phyloP scores from a whole-genome alignment of 2,888 invertebrate species.

The Caenorhabditis afra region DNA sequence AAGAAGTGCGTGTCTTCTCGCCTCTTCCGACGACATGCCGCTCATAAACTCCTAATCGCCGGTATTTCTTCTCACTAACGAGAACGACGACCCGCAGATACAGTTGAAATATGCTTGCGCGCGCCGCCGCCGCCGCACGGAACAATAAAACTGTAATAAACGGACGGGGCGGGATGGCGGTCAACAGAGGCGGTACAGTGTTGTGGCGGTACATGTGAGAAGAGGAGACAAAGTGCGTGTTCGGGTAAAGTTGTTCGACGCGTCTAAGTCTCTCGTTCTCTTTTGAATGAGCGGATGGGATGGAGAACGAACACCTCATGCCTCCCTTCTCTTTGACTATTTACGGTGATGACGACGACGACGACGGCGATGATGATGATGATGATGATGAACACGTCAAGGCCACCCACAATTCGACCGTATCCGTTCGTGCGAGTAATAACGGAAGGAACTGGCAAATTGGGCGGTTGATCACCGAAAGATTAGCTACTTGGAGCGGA shows the following conservation, averaged over 20 bases:
- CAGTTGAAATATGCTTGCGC: not conserved
- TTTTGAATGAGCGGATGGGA: slow-evolving; percentile 28
- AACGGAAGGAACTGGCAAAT: slow-evolving; percentile 28
- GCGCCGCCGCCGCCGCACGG: no score
- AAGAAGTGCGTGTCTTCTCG: no score
- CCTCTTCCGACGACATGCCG: slow-evolving; percentile 1
- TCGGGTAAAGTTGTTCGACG: slow-evolving; percentile 26
- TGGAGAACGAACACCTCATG: slow-evolving; percentile 39
- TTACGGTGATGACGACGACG: no score
- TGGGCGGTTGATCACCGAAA: not conserved
- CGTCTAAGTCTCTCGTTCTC: not conserved
- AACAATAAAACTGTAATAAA: slow-evolving; percentile 58
- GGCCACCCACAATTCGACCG: slow-evolving; percentile 8
- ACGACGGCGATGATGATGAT: slow-evolving; percentile 12
- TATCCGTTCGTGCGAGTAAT: slow-evolving; percentile 7
- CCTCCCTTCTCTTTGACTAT: not conserved
- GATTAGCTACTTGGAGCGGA: slow-evolving; percentile 10
- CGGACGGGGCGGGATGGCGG: not conserved
- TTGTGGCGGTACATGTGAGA: slow-evolving; percentile 21
- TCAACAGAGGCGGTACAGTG: no score
- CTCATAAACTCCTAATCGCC: slow-evolving; percentile 51
- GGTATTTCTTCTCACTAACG: slow-evolving; percentile 15
- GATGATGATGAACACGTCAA: slow-evolving; percentile 48
- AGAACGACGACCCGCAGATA: slow-evolving; percentile 5
- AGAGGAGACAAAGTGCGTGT: no score